These are phyloP conservation scores for Drosophila suboccidentalis DNA, from an alignment of 2,888 invertebrate genomes.

Conservation along the genomic window DNA sequence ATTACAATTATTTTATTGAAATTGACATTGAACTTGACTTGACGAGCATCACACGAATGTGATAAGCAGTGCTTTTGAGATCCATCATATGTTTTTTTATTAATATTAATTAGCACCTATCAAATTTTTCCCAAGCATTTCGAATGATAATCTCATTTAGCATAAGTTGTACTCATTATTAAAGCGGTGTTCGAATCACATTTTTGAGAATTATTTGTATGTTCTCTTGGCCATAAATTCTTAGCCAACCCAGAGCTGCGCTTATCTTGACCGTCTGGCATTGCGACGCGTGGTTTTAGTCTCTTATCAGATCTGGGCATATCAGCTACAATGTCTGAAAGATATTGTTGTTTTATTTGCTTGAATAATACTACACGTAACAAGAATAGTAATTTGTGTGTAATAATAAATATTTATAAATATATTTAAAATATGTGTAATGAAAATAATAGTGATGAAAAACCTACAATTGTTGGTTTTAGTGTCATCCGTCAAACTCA, in stretches of 20 bases:
- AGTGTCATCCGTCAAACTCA: not conserved
- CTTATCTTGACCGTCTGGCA: constrained; percentile 8
- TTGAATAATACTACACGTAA: not conserved
- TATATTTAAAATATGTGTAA: no score
- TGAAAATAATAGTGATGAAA: not conserved
- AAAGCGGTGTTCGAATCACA: not conserved
- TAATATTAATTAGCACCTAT: constrained; percentile 56
- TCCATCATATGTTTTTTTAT: constrained; percentile 18
- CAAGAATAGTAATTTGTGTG: not conserved
- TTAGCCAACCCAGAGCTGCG: not conserved
- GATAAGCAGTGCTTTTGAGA: constrained; percentile 38
- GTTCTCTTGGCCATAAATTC: not conserved
- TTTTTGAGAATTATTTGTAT: not conserved
- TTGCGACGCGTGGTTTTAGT: not conserved
- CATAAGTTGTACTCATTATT: not conserved
- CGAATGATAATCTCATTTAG: constrained; percentile 1
- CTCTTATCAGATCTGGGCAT: constrained; percentile 3
- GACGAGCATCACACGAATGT: constrained; percentile 3
- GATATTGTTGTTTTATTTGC: not conserved
- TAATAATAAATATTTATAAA: not conserved
- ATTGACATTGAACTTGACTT: constrained; percentile 51
- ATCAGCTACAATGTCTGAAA: not conserved
- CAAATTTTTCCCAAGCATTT: constrained; percentile 28
- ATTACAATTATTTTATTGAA: constrained; percentile 36
- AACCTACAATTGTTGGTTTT: not conserved